Percentiles rank a stretch among this genome's conserved stretches.
phyloP scores from a whole-genome alignment of 2,888 invertebrate genomes.

The Volucella inflata region DNA sequence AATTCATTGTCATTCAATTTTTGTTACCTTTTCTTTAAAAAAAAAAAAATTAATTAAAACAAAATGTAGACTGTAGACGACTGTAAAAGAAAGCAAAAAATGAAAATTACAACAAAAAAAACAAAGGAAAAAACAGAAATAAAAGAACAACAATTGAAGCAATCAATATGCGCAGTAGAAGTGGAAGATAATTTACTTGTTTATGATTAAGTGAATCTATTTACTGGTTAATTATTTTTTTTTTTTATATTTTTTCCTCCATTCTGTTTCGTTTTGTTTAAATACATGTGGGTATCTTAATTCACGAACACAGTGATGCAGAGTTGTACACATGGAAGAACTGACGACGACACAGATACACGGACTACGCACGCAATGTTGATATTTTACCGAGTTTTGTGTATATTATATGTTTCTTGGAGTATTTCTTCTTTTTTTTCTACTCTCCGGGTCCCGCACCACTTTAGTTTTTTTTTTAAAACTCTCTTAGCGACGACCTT shows the following conservation, averaged over 20 bases:
- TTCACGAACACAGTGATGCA: not conserved
- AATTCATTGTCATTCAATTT: too few species aligned
- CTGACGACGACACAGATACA: not conserved
- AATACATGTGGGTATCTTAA: not conserved
- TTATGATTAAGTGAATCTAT: slow-evolving; percentile 43
- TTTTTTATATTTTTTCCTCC: not conserved
- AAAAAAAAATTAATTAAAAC: too few species aligned
- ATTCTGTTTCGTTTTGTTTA: not conserved
- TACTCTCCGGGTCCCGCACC: too few species aligned
- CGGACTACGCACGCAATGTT: not conserved
- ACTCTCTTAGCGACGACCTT: slow-evolving; percentile 47
- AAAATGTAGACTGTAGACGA: too few species aligned
- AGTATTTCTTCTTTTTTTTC: not conserved
- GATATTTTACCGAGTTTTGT: not conserved
- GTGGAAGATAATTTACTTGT: slow-evolving; percentile 33
- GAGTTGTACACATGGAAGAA: not conserved
- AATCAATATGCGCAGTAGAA: slow-evolving; percentile 31
- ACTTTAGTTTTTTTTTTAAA: not conserved
- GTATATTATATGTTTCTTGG: slow-evolving; percentile 1
- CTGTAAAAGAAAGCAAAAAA: too few species aligned
- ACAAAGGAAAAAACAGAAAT: too few species aligned
- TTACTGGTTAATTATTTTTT: not conserved
- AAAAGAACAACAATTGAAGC: slow-evolving; percentile 25
- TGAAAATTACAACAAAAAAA: not conserved
- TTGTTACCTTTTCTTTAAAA: too few species aligned